Percentiles rank a stretch among this genome's conserved stretches.
These are phyloP conservation scores for Dryocosmus kuriphilus DNA, from an alignment of 2,888 invertebrate species.

Conservation along the genomic window DNA sequence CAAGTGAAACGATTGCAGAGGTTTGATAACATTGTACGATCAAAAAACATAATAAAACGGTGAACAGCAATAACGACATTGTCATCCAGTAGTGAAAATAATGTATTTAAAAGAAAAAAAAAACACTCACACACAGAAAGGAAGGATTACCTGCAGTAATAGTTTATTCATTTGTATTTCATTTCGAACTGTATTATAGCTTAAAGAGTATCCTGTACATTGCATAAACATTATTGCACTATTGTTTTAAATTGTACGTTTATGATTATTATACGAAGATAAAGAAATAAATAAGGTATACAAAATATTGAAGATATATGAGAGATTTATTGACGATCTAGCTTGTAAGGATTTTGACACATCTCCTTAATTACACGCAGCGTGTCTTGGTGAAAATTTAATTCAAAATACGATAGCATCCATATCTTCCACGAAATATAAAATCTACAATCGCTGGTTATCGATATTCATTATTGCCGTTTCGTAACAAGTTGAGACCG, in stretches of 20 bases:
- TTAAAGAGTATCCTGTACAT: conserved; percentile 77
- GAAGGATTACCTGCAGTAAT: conserved; percentile 72
- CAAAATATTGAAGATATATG: conserved; percentile 74
- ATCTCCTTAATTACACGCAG: conserved; percentile 58
- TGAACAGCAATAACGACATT: conserved; percentile 49
- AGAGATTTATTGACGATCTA: conserved; percentile 67
- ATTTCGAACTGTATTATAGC: conserved; percentile 76
- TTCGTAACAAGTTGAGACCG: conserved; percentile 27
- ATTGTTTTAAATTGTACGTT: conserved; percentile 77
- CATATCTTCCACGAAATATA: conserved; percentile 59
- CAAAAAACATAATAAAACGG: conserved; percentile 54
- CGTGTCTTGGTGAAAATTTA: conserved; percentile 57
- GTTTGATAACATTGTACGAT: conserved; percentile 57
- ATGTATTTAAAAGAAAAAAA: conserved; percentile 67
- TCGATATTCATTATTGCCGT: conserved; percentile 54
- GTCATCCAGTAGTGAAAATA: conserved; percentile 74
- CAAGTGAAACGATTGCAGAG: conserved; percentile 45
- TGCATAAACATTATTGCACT: conserved; percentile 76
- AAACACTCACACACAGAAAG: conserved; percentile 49
- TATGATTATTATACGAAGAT: conserved; percentile 75
- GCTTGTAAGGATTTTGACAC: conserved; percentile 61
- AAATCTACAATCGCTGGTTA: conserved; percentile 54
- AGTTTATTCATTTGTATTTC: conserved; percentile 76
- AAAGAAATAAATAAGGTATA: conserved; percentile 76
- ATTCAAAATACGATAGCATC: conserved; percentile 53